Conservation (phyloP, 2,888 invertebrate species). For the Gasteruption jaculator region DNA sequence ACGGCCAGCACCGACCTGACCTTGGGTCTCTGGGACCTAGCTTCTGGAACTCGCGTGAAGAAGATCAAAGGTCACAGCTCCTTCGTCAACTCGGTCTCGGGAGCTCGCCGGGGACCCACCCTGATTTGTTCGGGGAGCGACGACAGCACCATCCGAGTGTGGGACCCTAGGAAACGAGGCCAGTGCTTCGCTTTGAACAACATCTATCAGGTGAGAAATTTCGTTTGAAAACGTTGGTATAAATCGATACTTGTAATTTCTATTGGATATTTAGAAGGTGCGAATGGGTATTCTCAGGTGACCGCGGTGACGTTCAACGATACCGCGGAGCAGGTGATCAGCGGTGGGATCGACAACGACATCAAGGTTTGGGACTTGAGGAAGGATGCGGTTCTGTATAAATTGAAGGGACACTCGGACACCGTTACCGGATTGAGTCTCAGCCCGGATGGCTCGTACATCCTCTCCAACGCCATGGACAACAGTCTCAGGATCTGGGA, state of each 20-base stretch:
- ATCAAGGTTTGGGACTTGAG: slow-evolving; percentile 97
- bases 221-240: too few relatives aligned
- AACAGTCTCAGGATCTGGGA: slow-evolving; percentile 95
- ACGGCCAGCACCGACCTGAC: slow-evolving; percentile 94
- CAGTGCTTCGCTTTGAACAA: slow-evolving; percentile 70
- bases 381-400: slow-evolving; percentile 78
- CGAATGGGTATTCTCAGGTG: slow-evolving; percentile 49
- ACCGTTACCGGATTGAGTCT: slow-evolving; percentile 88
- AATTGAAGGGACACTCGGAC: slow-evolving; percentile 90
- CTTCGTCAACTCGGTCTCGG: slow-evolving; percentile 69
- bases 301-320: slow-evolving; percentile 92
- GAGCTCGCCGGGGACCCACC: slow-evolving; percentile 84
- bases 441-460: slow-evolving; percentile 81
- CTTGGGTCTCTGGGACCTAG: slow-evolving; percentile 92
- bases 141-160: slow-evolving; percentile 86
- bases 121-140: slow-evolving; percentile 91
- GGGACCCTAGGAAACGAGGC: slow-evolving; percentile 89
- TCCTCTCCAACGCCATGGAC: slow-evolving; percentile 96
- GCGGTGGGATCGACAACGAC: slow-evolving; percentile 95
- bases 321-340: slow-evolving; percentile 90
- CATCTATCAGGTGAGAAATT: slow-evolving; percentile 65
- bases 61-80: slow-evolving; percentile 80
- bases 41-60: slow-evolving; percentile 81
- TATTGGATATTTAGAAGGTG: too few relatives aligned
- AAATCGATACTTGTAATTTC: too few relatives aligned